These are phyloP conservation scores for Pholis gunnellus DNA, from an alignment of 2,113 vertebrate genomes.

Conservation along the genomic window DNA sequence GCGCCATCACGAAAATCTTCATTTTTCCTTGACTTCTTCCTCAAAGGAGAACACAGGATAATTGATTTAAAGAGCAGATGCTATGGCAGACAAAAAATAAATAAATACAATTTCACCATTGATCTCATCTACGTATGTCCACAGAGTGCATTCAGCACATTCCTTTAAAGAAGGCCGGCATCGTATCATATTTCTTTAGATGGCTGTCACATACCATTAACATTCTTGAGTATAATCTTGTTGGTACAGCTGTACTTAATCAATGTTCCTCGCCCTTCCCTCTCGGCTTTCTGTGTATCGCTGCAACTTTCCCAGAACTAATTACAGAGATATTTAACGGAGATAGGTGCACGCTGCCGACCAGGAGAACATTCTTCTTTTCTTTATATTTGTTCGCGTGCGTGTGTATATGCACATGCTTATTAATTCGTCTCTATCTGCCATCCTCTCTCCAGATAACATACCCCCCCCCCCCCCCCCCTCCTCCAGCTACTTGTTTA, in stretches of 20 bases:
- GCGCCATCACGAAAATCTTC: neutral
- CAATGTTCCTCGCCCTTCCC: constrained; percentile 52
- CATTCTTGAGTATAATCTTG: constrained; percentile 56
- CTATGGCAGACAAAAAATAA: neutral
- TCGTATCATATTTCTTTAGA: constrained; percentile 44
- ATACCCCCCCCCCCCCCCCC: neutral
- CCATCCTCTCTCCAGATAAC: constrained; percentile 41
- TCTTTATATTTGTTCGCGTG: neutral
- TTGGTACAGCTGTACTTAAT: constrained; percentile 66
- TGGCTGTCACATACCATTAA: constrained; percentile 48
- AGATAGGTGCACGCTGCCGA: constrained; percentile 33
- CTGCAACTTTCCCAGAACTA: constrained; percentile 64
- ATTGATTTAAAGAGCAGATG: neutral
- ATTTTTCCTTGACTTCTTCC: neutral
- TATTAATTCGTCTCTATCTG: constrained; percentile 34
- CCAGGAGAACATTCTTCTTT: neutral
- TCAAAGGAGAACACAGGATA: neutral
- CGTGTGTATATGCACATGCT: constrained; percentile 12
- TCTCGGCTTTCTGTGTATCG: constrained; percentile 36
- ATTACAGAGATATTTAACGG: constrained; percentile 55
- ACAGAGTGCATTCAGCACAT: constrained; percentile 11
- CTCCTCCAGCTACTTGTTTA: constrained; percentile 54
- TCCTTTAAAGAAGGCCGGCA: neutral
- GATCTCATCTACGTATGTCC: constrained; percentile 19
- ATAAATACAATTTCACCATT: neutral